Evolutionary conservation across 1,140 invertebrate genomes (phyloP), one percentile per base, ranked within the genome.

Genomic region (Luehdorfia chinensis): DNA sequence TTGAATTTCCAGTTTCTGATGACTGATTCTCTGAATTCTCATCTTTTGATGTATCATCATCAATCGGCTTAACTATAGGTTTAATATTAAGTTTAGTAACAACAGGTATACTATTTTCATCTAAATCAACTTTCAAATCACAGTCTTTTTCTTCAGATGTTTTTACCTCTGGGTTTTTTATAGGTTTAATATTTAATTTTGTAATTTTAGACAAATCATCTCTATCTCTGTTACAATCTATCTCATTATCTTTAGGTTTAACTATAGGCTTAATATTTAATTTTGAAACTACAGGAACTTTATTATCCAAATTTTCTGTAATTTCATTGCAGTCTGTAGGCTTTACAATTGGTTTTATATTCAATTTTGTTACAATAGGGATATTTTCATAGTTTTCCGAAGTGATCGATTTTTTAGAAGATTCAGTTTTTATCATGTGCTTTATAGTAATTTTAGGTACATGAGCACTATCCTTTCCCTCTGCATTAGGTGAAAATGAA

Each of bases 401-500:
- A 33, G 65, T 41, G 16, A 28, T 44, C 47, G 53, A 48, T 66
- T 75, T 69, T 63, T 78, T 77, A 9, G 58, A 50, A 52, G 62
- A 14, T 46, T 84, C 76, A 41, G 56, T 37, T 54, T 75, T 84
- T 45, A 60, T 51, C 33, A 87, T 58, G 37, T 75, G 68, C 62
- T 87, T 88, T 46, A 87, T 85, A 9, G 80, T 87, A 36, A 87
- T 78, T 74, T 87, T 88, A 51, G 84, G 84, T 50, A 87, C 73
- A 66, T 79, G 68, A 21, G 49, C 19, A 45, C 43, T 55, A 34
- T 85, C 80, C 60, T 71, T 74, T 16, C 39, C 7, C 43, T 76
- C 77, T 44, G 54, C 27, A 53, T 39, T 68, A 31, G 72, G 39
- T 23, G 59, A 47, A 55, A 65, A 34, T 32, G 59, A 50, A n/a